Base-by-base conservation (phyloP, 2,797 vertebrate species). In the Periophthalmus magnuspinnatus region DNA sequence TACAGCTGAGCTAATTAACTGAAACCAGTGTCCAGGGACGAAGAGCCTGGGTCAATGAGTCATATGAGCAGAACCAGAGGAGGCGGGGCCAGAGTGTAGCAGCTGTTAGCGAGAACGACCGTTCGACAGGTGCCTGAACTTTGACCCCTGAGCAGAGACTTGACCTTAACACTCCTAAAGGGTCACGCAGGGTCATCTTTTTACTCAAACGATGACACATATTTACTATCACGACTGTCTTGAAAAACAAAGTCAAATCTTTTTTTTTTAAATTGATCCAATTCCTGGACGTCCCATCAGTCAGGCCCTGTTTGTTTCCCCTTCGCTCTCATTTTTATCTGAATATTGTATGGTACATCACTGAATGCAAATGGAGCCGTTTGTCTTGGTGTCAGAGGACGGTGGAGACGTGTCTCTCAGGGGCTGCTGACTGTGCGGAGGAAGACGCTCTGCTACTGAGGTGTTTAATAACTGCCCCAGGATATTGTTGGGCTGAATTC, bases 331-430 rank as follows among this genome's bases (percentile, higher is more conserved):
- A 83, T 87, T 92, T 90, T 79, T 81, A 85, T 89, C 82, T 77
- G 81, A 82, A 80, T 90, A 87, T 89, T 72, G 82, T 87, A 86
- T 88, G 72, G 71, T 86, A 86, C 86, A 91, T 91, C 88, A 89
- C 83, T 64, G 81, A 71, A 86, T 81, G 83, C 81, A 91, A 88
- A 92, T 91, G 82, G 77, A 65, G 70, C 84, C n/a, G 82, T 92
- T 89, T 80, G 71, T 91, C 87, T 90, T 87, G 82, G 70, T 89
- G 86, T 87, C 89, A 83, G 68, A 48, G 71, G 13, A 16, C 36
- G 2, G 33, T 74, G 73, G 57, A 14, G 76, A 70, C 54, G 6
- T 11, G 69, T 82, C 83, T 82, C 79, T 72, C 79, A 68, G 73
- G 41, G 74, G 70, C 28, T 33, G 68, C 80, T 71, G 64, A 60